These are phyloP conservation scores for Tursiops truncatus DNA, from an alignment of 2,113 vertebrate species.

Conservation along the genomic window DNA sequence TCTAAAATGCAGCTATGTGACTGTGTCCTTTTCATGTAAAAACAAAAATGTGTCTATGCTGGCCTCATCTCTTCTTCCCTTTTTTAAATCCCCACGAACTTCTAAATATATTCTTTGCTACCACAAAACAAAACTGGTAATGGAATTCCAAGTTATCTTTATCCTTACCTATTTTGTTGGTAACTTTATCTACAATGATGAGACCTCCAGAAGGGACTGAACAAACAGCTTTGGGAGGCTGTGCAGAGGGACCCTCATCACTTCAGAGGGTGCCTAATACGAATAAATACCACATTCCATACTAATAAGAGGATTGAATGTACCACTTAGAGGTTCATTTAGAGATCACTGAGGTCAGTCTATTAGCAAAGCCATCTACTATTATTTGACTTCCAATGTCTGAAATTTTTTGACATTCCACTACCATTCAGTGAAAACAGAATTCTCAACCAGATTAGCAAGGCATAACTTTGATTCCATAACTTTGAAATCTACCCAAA, in stretches of 20 bases:
- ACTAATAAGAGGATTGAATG: neutral
- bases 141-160: neutral
- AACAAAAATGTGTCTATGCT: neutral
- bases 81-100: neutral
- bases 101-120: neutral
- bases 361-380: neutral
- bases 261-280: neutral
- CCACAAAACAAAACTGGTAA: neutral
- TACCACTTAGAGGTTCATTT: neutral
- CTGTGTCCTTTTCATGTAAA: neutral
- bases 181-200: neutral
- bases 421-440: neutral
- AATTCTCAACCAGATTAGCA: constrained; percentile 31
- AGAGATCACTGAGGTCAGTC: neutral
- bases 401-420: neutral
- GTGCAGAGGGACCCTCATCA: neutral
- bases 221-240: neutral
- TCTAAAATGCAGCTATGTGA: neutral
- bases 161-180: neutral
- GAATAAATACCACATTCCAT: neutral
- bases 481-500: constrained; percentile 69
- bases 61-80: neutral
- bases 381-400: neutral
- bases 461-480: constrained; percentile 40
- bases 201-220: neutral